These are phyloP conservation scores for Cettia cetti DNA, from an alignment of 2,113 vertebrate genomes.

Conservation along the genomic window DNA sequence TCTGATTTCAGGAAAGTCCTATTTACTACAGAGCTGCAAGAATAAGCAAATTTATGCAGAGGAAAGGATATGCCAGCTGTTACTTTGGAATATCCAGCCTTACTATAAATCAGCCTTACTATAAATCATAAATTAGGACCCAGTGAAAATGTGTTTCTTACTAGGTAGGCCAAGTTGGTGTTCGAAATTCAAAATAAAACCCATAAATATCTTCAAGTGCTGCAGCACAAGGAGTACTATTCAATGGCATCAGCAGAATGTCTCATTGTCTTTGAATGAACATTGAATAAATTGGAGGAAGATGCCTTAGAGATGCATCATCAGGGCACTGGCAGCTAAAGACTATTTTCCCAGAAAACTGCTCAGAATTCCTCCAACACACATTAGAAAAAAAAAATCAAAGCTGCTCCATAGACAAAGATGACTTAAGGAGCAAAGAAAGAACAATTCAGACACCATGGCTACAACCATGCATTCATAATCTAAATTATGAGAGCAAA, in stretches of 20 bases:
- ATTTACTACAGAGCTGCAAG: neutral
- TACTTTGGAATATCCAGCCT: neutral
- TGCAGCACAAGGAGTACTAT: neutral
- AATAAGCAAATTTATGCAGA: neutral
- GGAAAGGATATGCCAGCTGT: neutral
- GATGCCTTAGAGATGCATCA: neutral
- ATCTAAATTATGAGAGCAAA: neutral
- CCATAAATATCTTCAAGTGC: neutral
- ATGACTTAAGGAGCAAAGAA: neutral
- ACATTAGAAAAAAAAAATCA: neutral
- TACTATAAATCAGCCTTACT: neutral
- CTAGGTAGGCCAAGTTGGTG: neutral
- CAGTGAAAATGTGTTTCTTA: neutral
- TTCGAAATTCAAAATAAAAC: neutral
- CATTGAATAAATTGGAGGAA: neutral
- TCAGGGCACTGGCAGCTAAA: neutral
- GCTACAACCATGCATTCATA: neutral
- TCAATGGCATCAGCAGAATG: neutral
- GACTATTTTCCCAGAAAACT: conserved; percentile 11
- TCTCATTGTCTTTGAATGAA: neutral
- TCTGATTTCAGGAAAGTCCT: neutral
- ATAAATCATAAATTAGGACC: neutral
- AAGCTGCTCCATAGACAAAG: neutral
- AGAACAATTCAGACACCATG: neutral
- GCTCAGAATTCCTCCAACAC: conserved; percentile 8